Conservation (phyloP, 2,888 invertebrate species). For the Caenorhabditis sp. region DNA sequence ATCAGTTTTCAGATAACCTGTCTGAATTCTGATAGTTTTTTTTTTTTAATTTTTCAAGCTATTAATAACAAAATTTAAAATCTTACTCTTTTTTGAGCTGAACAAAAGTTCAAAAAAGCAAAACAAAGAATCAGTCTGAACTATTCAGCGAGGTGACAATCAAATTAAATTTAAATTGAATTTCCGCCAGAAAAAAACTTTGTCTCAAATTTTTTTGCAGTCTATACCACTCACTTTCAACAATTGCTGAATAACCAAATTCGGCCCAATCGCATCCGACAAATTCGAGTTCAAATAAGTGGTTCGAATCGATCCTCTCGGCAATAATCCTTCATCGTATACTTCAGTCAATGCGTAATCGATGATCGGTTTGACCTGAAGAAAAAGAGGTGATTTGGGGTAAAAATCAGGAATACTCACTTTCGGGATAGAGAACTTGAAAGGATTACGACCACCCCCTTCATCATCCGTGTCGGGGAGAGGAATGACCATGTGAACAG, state of each 20-base stretch:
- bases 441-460: constrained; percentile 57
- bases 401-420: constrained; percentile 14
- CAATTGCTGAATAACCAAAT: constrained; percentile 65
- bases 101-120: too few species aligned
- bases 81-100: too few species aligned
- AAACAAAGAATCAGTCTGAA: too few species aligned
- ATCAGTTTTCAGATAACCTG: too few species aligned
- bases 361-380: constrained; percentile 51
- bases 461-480: constrained; percentile 53
- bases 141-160: too few species aligned
- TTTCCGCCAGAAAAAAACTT: too few species aligned
- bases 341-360: constrained; percentile 61
- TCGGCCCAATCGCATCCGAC: constrained; percentile 68
- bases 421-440: constrained; percentile 60
- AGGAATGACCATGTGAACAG: constrained; percentile 64
- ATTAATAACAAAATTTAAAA: too few species aligned
- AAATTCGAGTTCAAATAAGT: constrained; percentile 60
- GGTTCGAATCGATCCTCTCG: constrained; percentile 50
- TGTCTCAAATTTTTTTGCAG: neutral
- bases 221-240: constrained; percentile 22
- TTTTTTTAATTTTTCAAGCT: too few species aligned
- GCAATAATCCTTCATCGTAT: constrained; percentile 54
- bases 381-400: neutral
- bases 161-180: too few species aligned
- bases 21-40: too few species aligned